A percentile compares a stretch with the other conserved stretches of the same genome.
phyloP scores from a whole-genome alignment of 2,888 invertebrate genomes.

The Therioaphis trifolii region DNA sequence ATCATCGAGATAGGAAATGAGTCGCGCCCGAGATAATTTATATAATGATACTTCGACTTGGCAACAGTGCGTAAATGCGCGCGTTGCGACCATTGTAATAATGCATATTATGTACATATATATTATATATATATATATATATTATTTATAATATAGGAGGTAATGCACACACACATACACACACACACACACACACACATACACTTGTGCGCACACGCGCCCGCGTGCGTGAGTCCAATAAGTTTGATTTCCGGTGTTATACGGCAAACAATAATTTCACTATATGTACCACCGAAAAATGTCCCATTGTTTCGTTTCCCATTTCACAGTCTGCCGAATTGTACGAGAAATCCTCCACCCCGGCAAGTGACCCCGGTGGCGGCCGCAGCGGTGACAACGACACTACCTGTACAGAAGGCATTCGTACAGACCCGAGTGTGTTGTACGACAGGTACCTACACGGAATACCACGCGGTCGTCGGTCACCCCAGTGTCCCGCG shows the following conservation, averaged over 20 bases:
- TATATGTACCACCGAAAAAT: constrained; percentile 36
- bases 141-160: background rate
- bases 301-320: constrained; percentile 47
- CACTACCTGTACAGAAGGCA: background rate
- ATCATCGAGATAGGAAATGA: constrained; percentile 57
- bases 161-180: background rate
- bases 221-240: constrained; percentile 45
- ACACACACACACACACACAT: background rate
- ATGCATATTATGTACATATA: too few relatives aligned
- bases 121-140: too few relatives aligned
- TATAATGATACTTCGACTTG: constrained; percentile 61
- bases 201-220: background rate
- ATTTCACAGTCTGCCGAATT: constrained; percentile 31
- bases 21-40: constrained; percentile 60
- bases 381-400: background rate
- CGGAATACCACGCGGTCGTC: background rate
- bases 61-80: constrained; percentile 55
- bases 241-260: constrained; percentile 61
- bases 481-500: background rate
- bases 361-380: too few relatives aligned
- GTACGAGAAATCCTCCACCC: background rate
- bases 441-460: background rate
- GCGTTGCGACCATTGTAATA: constrained; percentile 54
- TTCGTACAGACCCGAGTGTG: background rate
- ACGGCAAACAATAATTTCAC: constrained; percentile 37